These are phyloP conservation scores for Hydractinia echinata DNA, from an alignment of 30 jellyfish, hydroid and myxozoan genomes.

Conservation along the genomic window DNA sequence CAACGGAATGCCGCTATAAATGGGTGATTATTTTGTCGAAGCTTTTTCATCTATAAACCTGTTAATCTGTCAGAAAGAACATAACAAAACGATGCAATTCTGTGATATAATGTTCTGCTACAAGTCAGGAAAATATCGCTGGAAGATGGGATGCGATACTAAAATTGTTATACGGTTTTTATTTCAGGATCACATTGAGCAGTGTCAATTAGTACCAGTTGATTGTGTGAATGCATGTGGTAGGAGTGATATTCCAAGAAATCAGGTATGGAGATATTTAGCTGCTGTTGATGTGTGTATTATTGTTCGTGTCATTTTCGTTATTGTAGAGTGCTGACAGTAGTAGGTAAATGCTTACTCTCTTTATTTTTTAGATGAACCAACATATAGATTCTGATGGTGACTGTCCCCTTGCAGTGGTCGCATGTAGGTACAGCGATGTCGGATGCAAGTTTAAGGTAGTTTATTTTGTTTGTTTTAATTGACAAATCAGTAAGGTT, in stretches of 20 bases:
- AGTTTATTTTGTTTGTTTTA: background rate
- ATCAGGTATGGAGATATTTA: slow-evolving; percentile 48
- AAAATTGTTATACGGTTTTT: background rate
- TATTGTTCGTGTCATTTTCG: background rate
- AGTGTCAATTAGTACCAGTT: slow-evolving; percentile 66
- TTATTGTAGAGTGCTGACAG: background rate
- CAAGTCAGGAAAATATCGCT: too few species aligned
- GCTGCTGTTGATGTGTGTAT: background rate
- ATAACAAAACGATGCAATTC: too few species aligned
- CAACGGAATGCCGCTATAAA: too few species aligned
- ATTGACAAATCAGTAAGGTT: too few species aligned
- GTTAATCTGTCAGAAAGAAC: too few species aligned
- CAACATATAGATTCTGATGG: slow-evolving; percentile 93
- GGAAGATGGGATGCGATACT: too few species aligned
- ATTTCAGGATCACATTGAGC: slow-evolving; percentile 72
- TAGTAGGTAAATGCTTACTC: background rate
- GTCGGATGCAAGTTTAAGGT: slow-evolving; percentile 95
- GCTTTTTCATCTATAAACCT: too few species aligned
- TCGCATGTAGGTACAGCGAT: slow-evolving; percentile 82
- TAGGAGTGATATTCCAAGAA: slow-evolving; percentile 73
- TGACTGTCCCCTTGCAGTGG: slow-evolving; percentile 95
- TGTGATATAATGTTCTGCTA: too few species aligned
- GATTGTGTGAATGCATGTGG: slow-evolving; percentile 80
- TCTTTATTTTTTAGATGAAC: slow-evolving; percentile 53
- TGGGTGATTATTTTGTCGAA: too few species aligned